Evolutionary conservation across 1,140 invertebrate genomes (phyloP), one percentile per base, ranked within the genome.

Genomic region (Drosophila sp.): DNA sequence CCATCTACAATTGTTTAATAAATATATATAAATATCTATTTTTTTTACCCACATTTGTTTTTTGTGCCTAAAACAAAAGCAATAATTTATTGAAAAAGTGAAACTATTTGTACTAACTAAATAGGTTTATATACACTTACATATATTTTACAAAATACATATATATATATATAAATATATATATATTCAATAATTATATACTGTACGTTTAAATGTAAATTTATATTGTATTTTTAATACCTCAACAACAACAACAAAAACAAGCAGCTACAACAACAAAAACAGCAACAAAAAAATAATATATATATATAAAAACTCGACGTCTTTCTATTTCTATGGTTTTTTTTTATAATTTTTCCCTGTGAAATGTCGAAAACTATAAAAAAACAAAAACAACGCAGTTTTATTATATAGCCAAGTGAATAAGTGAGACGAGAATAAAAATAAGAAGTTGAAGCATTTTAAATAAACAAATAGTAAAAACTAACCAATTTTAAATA

Each of bases 161-260:
- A 27, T 50, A 57, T 54, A 73, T 55, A 72, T 72, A 72, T 72
- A 70, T 79, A 75, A 75, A 66, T 74, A 56, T 50, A 56, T 71
- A 76, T 84, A 81, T 86, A 81, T 80, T 64, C 75, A 80, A 85
- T 85, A 72, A 86, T 76, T 85, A 77, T 79, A 82, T 85, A 77
- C 76, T 85, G 84, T 87, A 87, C 79, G 84, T 89, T 89, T 87
- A 87, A 87, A 89, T 87, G 84, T 87, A 87, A 89, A 87, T 89
- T 89, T 89, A 89, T 90, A 80, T 89, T 87, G 79, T 90, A 85
- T 90, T 89, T 89, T 89, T 89, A 90, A 90, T 89, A 90, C 80
- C 84, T 87, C 84, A 87, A 87, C 56, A 65, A 76, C 55, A 47
- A 75, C 69, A 84, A 23, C 54, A 60, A 65, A 57, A 69, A 5